Evolutionary conservation across 2,888 invertebrate genomes (phyloP).

Genomic region (Amblyjoppa fuscipennis): DNA sequence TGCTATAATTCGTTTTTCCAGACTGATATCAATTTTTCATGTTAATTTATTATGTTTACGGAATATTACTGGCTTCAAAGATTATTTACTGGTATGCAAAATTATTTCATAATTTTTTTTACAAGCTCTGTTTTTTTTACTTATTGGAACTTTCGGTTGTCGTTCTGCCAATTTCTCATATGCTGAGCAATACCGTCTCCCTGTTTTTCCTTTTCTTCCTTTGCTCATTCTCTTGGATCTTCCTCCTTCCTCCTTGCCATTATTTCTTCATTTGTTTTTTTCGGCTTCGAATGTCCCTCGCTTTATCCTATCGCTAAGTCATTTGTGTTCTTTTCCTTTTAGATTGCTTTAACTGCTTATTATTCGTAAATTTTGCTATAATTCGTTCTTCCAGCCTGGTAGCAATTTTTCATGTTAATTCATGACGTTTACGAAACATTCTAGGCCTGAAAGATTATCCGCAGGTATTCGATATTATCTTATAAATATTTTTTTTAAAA

Average conservation of each 20-base stretch:
- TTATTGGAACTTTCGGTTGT: conserved; percentile 16
- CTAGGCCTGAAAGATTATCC: background rate
- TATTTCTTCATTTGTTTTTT: conserved; percentile 39
- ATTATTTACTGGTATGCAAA: background rate
- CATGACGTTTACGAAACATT: background rate
- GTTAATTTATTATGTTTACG: no score
- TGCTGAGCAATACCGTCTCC: background rate
- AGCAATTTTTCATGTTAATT: background rate
- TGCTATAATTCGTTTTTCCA: no score
- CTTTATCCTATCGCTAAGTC: background rate
- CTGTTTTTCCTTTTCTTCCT: background rate
- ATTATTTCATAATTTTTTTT: background rate
- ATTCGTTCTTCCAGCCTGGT: background rate
- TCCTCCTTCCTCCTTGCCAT: conserved; percentile 8
- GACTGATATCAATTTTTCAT: no score
- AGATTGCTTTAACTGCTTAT: background rate
- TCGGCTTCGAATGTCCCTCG: background rate
- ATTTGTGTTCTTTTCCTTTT: conserved; percentile 34
- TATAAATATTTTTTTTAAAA: background rate
- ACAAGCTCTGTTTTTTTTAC: background rate
- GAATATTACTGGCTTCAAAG: no score
- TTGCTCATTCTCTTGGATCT: background rate
- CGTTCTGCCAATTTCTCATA: conserved; percentile 50
- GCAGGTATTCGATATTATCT: background rate
- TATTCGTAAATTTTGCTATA: background rate